phyloP scores from a whole-genome alignment of 2,113 vertebrate genomes.

The Psittacara wagleri region DNA sequence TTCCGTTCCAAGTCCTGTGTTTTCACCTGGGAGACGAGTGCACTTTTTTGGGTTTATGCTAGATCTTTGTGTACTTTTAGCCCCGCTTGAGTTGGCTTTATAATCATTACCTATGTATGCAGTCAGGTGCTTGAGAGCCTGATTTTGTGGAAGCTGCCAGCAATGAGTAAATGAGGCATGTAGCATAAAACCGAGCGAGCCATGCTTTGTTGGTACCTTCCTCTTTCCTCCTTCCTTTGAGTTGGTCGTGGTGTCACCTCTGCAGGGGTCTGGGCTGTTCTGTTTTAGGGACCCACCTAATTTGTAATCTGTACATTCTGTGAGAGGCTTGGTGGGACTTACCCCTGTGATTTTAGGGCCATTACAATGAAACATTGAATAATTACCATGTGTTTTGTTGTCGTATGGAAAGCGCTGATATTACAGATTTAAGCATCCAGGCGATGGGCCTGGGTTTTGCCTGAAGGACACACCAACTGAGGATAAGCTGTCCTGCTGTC shows the following conservation, averaged over 20 bases:
- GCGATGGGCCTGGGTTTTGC: background rate
- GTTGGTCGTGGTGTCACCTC: fast-evolving
- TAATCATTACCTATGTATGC: slow-evolving; percentile 35
- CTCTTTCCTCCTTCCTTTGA: background rate
- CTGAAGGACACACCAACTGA: background rate
- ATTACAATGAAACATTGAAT: fast-evolving
- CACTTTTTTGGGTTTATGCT: background rate
- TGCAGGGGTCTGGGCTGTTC: background rate
- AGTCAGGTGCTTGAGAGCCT: slow-evolving; percentile 40
- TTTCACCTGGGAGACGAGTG: background rate
- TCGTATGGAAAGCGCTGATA: background rate
- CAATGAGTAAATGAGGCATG: slow-evolving; percentile 49
- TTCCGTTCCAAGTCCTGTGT: background rate
- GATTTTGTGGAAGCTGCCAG: slow-evolving; percentile 42
- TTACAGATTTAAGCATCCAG: background rate
- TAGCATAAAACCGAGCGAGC: background rate
- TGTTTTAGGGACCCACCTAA: background rate
- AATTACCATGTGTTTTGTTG: fast-evolving
- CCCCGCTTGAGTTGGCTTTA: slow-evolving; percentile 43
- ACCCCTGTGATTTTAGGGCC: background rate
- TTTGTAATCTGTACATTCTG: fast-evolving
- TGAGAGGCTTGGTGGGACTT: background rate
- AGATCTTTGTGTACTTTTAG: slow-evolving; percentile 38
- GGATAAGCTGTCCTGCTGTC: background rate
- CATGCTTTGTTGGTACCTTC: background rate